phyloP scores from a whole-genome alignment of 2,888 invertebrate species.

The Isoperla grammatica region DNA sequence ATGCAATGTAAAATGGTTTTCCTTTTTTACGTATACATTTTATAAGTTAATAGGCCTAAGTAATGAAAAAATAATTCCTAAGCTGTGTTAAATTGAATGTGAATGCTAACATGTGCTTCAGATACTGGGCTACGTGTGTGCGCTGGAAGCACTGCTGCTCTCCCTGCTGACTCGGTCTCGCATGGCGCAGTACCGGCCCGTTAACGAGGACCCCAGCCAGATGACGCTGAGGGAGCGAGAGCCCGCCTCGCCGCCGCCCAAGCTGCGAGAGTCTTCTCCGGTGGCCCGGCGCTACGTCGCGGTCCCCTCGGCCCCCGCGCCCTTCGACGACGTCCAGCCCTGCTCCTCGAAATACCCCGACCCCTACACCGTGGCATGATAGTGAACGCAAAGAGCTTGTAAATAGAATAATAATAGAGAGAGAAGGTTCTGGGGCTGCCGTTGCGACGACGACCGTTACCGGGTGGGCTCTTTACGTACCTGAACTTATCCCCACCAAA shows the following conservation, averaged over 20 bases:
- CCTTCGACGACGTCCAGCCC: constrained; percentile 38
- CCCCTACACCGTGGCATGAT: constrained; percentile 31
- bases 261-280: constrained; percentile 40
- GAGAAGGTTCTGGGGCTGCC: too few species aligned
- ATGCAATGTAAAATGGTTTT: too few species aligned
- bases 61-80: too few species aligned
- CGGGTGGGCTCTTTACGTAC: too few species aligned
- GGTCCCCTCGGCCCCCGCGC: constrained; percentile 23
- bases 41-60: too few species aligned
- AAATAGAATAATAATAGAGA: too few species aligned
- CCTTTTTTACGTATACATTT: too few species aligned
- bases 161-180: constrained; percentile 54
- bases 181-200: constrained; percentile 52
- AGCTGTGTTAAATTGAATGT: too few species aligned
- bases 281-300: constrained; percentile 30
- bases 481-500: too few species aligned
- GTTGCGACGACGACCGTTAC: too few species aligned
- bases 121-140: constrained; percentile 58
- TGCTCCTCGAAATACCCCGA: constrained; percentile 37
- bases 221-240: constrained; percentile 47
- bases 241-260: constrained; percentile 25
- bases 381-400: background rate
- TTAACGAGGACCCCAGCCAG: constrained; percentile 57
- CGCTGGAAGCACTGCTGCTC: constrained; percentile 53
- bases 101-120: too few species aligned